These are phyloP conservation scores for Blera fallax DNA, from an alignment of 2,888 invertebrate genomes.

Conservation along the genomic window DNA sequence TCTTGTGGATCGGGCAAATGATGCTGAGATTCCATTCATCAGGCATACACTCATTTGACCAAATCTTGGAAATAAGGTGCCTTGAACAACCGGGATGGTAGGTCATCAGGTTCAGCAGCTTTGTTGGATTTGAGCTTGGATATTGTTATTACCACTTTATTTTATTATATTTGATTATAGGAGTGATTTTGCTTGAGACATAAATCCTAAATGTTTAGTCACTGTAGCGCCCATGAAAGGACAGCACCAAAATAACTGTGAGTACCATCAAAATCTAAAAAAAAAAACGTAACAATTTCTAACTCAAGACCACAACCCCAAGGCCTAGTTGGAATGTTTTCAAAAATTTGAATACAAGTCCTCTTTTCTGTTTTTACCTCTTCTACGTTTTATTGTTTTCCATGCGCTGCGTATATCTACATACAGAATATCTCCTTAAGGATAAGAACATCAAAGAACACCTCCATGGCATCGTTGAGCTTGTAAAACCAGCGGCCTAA, in stretches of 20 bases:
- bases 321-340: background rate
- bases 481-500: conserved; percentile 55
- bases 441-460: conserved; percentile 63
- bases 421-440: conserved; percentile 1
- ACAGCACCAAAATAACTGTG: background rate
- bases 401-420: background rate
- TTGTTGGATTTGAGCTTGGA: no score
- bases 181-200: no score
- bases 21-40: no score
- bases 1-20: no score
- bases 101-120: no score
- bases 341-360: conserved; percentile 27
- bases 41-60: no score
- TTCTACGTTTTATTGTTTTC: conserved; percentile 19
- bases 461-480: conserved; percentile 17
- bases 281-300: background rate
- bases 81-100: no score
- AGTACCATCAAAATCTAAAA: background rate
- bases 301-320: background rate
- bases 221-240: background rate
- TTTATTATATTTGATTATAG: no score
- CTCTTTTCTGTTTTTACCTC: background rate
- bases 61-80: no score
- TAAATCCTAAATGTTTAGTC: no score
- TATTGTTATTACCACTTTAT: no score